Evolutionary conservation across 2,113 vertebrate species (phyloP), one percentile per base, ranked within the genome.

Genomic region (Cyphomyrus plagiostoma): DNA sequence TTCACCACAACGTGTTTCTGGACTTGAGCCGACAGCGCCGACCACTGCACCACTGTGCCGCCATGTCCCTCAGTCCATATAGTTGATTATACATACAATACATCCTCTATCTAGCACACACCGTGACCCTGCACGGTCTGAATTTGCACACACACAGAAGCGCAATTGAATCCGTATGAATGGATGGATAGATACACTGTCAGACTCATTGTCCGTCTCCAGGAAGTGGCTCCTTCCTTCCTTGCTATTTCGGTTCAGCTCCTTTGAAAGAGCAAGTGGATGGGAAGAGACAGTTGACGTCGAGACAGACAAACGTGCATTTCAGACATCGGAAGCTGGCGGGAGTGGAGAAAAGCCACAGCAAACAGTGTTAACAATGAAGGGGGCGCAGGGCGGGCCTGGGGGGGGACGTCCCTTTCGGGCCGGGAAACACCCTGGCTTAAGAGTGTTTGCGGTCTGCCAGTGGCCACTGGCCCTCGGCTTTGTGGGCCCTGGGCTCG

Each of bases 401-500:
- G 39, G 66, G n/a, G 70, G 49, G 48, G 88, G 6, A 39, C 66
- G 46, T 15, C 42, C 35, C 86, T 15, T 86, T 84, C 49, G 87
- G 89, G 56, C 85, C 56, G 42, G 50, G 85, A 87, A 89, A 45
- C 80, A 86, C 89, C 53, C 42, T 82, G 85, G 90, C 91, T 91
- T 90, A 89, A 83, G 88, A 50, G 39, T 82, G 50, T 70, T 35
- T 45, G 26, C 15, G 77, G 50, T 49, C 62, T 90, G 90, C 86
- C 85, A 89, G 52, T 35, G 49, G 58, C 53, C 50, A 42, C 87
- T 30, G 58, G 46, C 90, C 23, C 19, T 19, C 15, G 82, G 88
- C 88, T 90, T 90, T 89, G 91, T 89, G 90, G 62, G 88, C 39
- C 87, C 85, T 88, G 50, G 46, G 70, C 86, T 89, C 90, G 52